phyloP scores from a whole-genome alignment of 2,113 vertebrate species.

The Mus spicilegus region DNA sequence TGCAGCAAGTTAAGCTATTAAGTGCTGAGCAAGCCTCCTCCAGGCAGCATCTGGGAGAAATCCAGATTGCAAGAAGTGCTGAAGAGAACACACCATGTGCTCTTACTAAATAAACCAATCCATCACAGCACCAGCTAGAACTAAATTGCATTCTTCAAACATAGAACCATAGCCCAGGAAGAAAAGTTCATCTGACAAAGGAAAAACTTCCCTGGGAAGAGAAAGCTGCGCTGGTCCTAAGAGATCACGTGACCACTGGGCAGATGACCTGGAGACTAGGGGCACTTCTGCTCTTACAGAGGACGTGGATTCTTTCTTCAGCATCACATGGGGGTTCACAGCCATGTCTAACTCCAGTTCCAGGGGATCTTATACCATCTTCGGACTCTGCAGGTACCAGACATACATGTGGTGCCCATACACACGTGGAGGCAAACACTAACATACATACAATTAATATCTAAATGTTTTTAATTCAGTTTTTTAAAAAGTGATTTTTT shows the following conservation, averaged over 20 bases:
- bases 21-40: neutral
- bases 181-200: neutral
- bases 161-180: neutral
- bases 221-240: neutral
- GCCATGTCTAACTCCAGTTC: neutral
- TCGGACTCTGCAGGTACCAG: neutral
- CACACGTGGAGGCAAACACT: neutral
- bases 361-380: neutral
- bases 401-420: neutral
- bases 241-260: neutral
- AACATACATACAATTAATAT: neutral
- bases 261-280: neutral
- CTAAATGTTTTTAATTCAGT: neutral
- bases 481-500: neutral
- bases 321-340: neutral
- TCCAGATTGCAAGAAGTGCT: neutral
- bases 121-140: neutral
- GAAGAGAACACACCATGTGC: neutral
- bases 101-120: constrained; percentile 6
- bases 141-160: neutral
- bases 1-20: neutral
- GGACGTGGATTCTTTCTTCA: neutral
- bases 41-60: neutral
- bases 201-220: neutral
- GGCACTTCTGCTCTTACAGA: neutral